These are phyloP conservation scores for Drosophila glabriapex DNA, from an alignment of 2,888 invertebrate species.

Conservation along the genomic window DNA sequence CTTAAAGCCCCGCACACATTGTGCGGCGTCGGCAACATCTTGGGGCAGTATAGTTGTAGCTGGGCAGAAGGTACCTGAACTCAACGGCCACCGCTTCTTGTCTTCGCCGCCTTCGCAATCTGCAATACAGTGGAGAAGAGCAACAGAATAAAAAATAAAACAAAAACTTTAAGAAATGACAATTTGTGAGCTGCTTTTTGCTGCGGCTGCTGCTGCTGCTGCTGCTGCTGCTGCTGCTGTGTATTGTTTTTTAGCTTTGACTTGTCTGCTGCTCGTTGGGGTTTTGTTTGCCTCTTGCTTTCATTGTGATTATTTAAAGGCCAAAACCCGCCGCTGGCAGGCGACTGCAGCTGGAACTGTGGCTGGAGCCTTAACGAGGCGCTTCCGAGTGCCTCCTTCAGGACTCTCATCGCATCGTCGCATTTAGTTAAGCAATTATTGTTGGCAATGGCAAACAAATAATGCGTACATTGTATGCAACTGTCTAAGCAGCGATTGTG, in stretches of 20 bases:
- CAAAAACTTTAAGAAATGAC: conserved; percentile 79
- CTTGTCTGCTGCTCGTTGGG: conserved; percentile 45
- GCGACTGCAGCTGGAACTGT: conserved; percentile 2
- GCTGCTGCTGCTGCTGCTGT: conserved; percentile 39
- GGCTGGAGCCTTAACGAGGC: conserved; percentile 66
- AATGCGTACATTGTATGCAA: conserved; percentile 76
- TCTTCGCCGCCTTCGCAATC: conserved; percentile 77
- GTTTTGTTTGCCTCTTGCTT: conserved; percentile 56
- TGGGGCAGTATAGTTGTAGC: conserved; percentile 32
- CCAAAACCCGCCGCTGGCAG: conserved; percentile 36
- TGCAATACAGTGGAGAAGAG: conserved; percentile 46
- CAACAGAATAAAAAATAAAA: conserved; percentile 13
- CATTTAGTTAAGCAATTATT: conserved; percentile 80
- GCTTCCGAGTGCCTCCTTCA: conserved; percentile 66
- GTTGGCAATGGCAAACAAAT: conserved; percentile 79
- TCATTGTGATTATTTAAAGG: conserved; percentile 81
- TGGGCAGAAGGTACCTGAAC: conserved; percentile 37
- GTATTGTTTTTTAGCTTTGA: conserved; percentile 58
- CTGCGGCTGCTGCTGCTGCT: conserved; percentile 40
- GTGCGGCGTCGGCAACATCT: conserved; percentile 70
- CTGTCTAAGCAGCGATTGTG: conserved; percentile 53
- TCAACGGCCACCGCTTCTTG: conserved; percentile 59
- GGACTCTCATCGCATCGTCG: conserved; percentile 53
- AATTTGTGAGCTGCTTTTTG: conserved; percentile 81
- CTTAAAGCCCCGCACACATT: conserved; percentile 70